Evolutionary conservation across 1,140 invertebrate species (phyloP), one percentile per base, ranked within the genome.

Genomic region (Octopus sinensis): DNA sequence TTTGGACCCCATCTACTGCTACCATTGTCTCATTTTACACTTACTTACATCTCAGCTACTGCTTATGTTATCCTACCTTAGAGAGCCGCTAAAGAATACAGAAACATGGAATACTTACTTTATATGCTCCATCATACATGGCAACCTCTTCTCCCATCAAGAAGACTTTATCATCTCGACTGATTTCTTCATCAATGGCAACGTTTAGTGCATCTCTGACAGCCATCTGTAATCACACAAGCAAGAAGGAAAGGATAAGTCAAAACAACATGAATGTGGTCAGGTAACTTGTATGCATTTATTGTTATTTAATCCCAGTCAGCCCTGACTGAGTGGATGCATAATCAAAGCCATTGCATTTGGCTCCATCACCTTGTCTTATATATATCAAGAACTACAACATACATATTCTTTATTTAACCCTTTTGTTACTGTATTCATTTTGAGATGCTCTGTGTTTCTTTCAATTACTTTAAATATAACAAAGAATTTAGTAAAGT

Each of bases 41-140:
- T 3, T 43, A 43, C 3, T 43, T 43, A 43, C 30, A 43, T 43
- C 30, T 43, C 30, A 43, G 3, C 30, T 43, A 43, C 30, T 43
- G 30, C 30, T 43, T 43, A 43, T 43, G 30, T 43, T 43, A 43
- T 43, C 30, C 30, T 43, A 43, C 30, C 30, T 43, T 7, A n/a
- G 54, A 54, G 23, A 51, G n/a, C n/a, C 4, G 5, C 9, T 13
- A n/a, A 54, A 13, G 6, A 9, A 76, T 17, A 4, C 5, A 13
- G 1, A 76, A 51, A 52, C 53, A 6, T 3, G 62, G 76, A 13
- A 43, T 73, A 53, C 73, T 81, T 78, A 93, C 92, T 88, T 99
- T 99, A 87, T 99, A 99, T 51, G 98, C 97, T 81, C 98, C 98
- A 90, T 99, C 98, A 88, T 99, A 99, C 91, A 95, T 93, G n/a